phyloP scores from a whole-genome alignment of 1,140 invertebrate species.

The Cyclina sinensis region DNA sequence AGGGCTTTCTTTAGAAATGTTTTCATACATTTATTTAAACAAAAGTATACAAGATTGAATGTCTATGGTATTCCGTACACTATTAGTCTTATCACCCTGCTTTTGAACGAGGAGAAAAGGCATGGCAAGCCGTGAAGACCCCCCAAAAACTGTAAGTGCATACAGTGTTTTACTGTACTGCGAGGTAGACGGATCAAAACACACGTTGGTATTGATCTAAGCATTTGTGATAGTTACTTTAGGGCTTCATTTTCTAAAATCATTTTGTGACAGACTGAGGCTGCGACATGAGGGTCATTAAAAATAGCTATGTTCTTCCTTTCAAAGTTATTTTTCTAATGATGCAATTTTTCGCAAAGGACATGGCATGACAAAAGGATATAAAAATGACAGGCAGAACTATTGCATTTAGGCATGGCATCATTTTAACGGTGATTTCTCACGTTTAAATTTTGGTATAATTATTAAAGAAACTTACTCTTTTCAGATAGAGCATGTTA shows the following conservation, averaged over 20 bases:
- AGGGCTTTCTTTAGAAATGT: constrained; percentile 41
- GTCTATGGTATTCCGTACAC: background rate
- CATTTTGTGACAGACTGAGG: background rate
- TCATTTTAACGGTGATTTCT: too few species aligned
- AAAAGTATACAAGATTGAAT: background rate
- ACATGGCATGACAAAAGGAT: too few species aligned
- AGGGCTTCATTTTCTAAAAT: background rate
- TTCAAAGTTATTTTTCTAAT: too few species aligned
- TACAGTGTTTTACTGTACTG: background rate
- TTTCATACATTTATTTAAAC: constrained; percentile 34
- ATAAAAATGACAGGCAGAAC: too few species aligned
- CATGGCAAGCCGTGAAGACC: background rate
- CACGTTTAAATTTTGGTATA: too few species aligned
- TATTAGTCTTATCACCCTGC: background rate
- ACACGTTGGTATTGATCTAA: background rate
- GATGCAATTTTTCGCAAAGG: too few species aligned
- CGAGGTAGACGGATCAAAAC: background rate
- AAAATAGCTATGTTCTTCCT: background rate
- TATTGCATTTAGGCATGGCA: too few species aligned
- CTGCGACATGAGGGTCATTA: background rate
- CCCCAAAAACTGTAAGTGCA: background rate
- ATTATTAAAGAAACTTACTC: too few species aligned
- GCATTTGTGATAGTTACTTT: background rate
- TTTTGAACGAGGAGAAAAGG: too few species aligned
- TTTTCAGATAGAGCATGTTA: too few species aligned